Conservation (phyloP, 2,888 invertebrate genomes). For the Drosophila monieri region DNA sequence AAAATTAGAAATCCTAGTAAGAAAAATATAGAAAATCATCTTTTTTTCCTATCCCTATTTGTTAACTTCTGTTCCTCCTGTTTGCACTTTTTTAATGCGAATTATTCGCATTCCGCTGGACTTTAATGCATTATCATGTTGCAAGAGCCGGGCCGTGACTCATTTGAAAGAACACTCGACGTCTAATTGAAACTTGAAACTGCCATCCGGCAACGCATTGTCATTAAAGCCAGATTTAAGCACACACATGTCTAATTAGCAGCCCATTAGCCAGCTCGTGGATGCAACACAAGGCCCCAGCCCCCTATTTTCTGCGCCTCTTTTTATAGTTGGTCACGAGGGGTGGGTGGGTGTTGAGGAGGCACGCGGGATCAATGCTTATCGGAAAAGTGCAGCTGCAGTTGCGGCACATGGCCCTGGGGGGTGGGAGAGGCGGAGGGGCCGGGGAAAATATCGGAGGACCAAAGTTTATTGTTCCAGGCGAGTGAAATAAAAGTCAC, state of each 20-base stretch:
- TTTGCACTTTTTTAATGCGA: no score
- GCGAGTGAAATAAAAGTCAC: slow-evolving; percentile 38
- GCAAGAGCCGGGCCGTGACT: slow-evolving; percentile 7
- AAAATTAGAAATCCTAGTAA: no score
- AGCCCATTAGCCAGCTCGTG: slow-evolving; percentile 67
- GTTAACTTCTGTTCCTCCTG: no score
- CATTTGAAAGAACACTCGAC: slow-evolving; percentile 6
- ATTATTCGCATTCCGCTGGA: not conserved
- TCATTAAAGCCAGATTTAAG: slow-evolving; percentile 49
- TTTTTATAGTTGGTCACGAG: not conserved
- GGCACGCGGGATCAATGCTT: slow-evolving; percentile 58
- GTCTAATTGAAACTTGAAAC: slow-evolving; percentile 40
- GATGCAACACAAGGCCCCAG: slow-evolving; percentile 55
- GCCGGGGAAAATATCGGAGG: not conserved
- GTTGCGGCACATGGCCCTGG: not conserved
- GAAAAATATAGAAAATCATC: no score
- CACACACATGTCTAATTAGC: slow-evolving; percentile 66
- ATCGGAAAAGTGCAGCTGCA: slow-evolving; percentile 61
- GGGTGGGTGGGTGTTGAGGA: slow-evolving; percentile 2
- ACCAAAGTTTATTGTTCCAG: slow-evolving; percentile 51
- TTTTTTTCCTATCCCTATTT: no score
- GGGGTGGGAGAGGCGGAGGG: not conserved
- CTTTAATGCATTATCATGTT: not conserved
- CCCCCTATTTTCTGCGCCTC: slow-evolving; percentile 1
- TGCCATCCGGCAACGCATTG: slow-evolving; percentile 30